Base-by-base conservation (phyloP, 2,797 vertebrate species). In the Poecile montanus region DNA sequence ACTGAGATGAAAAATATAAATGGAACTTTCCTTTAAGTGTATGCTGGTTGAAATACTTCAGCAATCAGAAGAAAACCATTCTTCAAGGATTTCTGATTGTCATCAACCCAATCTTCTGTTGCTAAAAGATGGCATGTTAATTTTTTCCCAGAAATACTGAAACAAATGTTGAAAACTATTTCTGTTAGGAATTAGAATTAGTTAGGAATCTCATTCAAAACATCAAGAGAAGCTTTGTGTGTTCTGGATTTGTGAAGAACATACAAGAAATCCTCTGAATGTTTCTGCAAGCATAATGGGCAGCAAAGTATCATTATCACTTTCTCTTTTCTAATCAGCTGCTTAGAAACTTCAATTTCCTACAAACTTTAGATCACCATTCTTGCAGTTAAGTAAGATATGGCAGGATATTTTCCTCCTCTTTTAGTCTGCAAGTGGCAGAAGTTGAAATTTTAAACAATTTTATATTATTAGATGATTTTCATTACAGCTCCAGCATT, bases 391-490 rank as follows among this genome's bases (percentile, higher is more conserved):
- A 50, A 40, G 8, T 61, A 56, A 72, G 29, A 22, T 34, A 13
- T 0, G 36, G 4, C 10, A 32, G 16, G 22, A 15, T 48, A 40
- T 45, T 50, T 50, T 21, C 1, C 2, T 27, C 2, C 4, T 36
- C 15, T 38, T 7, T 66, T 66, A 14, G 13, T 34, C 18, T 48
- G 40, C 45, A 22, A 30, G 11, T 56, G 61, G 40, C 29, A 38
- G 29, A 74, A 89, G 76, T 53, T 0, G 2, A 38, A 32, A 48
- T 58, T 79, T 80, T 62, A 25, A 79, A 25, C 4, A 22, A 25
- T 42, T 44, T 53, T 67, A 13, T 30, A 7, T 42, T 50, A 9
- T 47, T 23, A 74, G 22, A 34, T 48, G 68, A 30, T 83, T 7
- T 89, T 80, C 36, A 16, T 70, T 76, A 10, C 21, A 54, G 12